These are phyloP conservation scores for Brotula barbata DNA, from an alignment of 2,797 vertebrate genomes.

Conservation along the genomic window DNA sequence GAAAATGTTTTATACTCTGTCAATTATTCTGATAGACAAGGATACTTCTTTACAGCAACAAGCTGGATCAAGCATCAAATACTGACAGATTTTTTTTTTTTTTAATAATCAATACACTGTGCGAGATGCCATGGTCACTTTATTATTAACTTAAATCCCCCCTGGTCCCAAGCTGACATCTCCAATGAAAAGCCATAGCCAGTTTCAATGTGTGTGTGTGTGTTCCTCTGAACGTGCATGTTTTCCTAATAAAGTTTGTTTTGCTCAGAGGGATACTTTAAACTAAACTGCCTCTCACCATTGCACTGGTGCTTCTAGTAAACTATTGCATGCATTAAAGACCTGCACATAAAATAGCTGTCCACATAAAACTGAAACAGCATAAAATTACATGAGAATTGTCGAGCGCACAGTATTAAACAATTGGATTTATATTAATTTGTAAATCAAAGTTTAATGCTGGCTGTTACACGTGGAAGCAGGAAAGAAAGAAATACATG, in stretches of 20 bases:
- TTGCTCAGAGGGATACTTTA: slow-evolving; percentile 26
- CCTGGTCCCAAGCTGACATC: too few species aligned
- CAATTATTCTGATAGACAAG: too few species aligned
- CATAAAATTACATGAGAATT: slow-evolving; percentile 22
- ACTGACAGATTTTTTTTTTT: too few species aligned
- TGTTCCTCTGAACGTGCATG: neutral
- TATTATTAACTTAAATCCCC: too few species aligned
- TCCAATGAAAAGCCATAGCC: too few species aligned
- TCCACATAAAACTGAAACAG: slow-evolving; percentile 21
- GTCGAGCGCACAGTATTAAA: slow-evolving; percentile 8
- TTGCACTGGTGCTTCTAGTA: neutral
- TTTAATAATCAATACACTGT: too few species aligned
- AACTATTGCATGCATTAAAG: slow-evolving; percentile 15
- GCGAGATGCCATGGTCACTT: too few species aligned
- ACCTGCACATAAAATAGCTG: slow-evolving; percentile 20
- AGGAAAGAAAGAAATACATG: neutral
- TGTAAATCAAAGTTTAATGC: slow-evolving; percentile 28
- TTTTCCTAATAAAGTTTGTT: slow-evolving; percentile 20
- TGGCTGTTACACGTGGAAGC: neutral
- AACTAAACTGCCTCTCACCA: slow-evolving; percentile 16
- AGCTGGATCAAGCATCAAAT: too few species aligned
- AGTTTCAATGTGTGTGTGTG: neutral
- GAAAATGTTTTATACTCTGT: too few species aligned
- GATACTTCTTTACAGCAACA: too few species aligned
- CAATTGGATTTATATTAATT: slow-evolving; percentile 22